Percentiles rank a stretch among this genome's conserved stretches.
Evolutionary conservation across 2,113 vertebrate genomes (phyloP).

Genomic region (Zonotrichia leucophrys): DNA sequence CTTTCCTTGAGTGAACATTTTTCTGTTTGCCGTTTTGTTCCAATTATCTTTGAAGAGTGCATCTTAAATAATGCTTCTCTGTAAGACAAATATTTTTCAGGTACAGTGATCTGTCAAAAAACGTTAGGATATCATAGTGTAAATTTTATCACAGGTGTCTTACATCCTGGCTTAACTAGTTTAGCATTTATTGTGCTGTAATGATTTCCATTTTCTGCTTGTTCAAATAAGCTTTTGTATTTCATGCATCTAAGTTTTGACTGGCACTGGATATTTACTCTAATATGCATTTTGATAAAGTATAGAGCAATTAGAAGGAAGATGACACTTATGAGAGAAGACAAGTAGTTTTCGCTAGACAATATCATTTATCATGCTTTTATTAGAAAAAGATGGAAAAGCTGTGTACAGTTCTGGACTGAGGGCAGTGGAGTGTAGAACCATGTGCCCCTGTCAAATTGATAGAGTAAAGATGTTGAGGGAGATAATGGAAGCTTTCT

Average conservation of each 20-base stretch:
- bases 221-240: neutral
- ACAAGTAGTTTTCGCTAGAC: constrained; percentile 54
- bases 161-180: neutral
- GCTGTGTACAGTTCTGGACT: constrained; percentile 70
- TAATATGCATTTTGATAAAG: neutral
- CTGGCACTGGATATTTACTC: neutral
- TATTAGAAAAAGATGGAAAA: constrained; percentile 70
- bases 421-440: constrained; percentile 83
- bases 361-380: constrained; percentile 72
- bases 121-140: neutral
- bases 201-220: neutral
- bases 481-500: constrained; percentile 97
- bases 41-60: neutral
- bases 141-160: neutral
- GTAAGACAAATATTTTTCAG: neutral
- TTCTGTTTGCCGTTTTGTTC: neutral
- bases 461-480: constrained; percentile 95
- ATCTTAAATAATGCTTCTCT: neutral
- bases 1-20: neutral
- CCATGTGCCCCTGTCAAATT: constrained; percentile 86
- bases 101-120: neutral
- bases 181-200: neutral
- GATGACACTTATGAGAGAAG: constrained; percentile 11
- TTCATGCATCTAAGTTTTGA: neutral
- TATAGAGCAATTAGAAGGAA: constrained; percentile 35